Base-by-base conservation (phyloP, 2,797 vertebrate species). In the Malacoctenus gilli region DNA sequence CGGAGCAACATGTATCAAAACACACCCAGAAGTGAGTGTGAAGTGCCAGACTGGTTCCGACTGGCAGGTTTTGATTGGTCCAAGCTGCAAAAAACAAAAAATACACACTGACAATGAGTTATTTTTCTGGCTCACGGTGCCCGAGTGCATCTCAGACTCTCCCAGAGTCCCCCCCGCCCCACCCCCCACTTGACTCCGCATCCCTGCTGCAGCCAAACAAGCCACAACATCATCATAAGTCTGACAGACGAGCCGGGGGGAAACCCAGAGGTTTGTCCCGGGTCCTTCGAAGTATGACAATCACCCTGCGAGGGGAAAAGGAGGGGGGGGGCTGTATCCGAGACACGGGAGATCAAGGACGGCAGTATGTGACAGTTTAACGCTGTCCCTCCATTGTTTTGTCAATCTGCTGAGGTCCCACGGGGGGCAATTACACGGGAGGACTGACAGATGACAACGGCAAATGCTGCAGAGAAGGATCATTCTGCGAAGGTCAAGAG, bases 261-360 rank as follows among this genome's bases (percentile, higher is more conserved):
- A 68, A 82, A 62, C 47, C 60, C 31, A 23, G 65, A 2, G 34
- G 71, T 80, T 75, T 72, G 60, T 81, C 73, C 47, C 5, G 21
- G 57, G 59, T 60, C 60, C 38, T 75, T 47, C 55, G 41, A 59
- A 77, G n/a, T 44, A 62, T 59, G 50, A 40, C 68, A 67, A 2
- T 69, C 72, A 32, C 12, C 30, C 12, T 12, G n/a, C n/a, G n/a
- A n/a, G n/a, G n/a, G n/a, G n/a, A n/a, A n/a, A n/a, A n/a, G n/a
- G n/a, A n/a, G 0, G 14, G 20, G 34, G 18, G 56, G 51, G 48
- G 40, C 30, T 31, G 4, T 25, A 65, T 49, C 34, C 37, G 30
- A 51, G 43, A 61, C 44, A 31, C 31, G 36, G n/a, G 59, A 51
- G 40, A 75, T 67, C 61, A 58, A 23, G 67, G 49, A 41, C 63